Base-by-base conservation (phyloP, 2,113 vertebrate genomes). In the Emydocephalus ijimae region DNA sequence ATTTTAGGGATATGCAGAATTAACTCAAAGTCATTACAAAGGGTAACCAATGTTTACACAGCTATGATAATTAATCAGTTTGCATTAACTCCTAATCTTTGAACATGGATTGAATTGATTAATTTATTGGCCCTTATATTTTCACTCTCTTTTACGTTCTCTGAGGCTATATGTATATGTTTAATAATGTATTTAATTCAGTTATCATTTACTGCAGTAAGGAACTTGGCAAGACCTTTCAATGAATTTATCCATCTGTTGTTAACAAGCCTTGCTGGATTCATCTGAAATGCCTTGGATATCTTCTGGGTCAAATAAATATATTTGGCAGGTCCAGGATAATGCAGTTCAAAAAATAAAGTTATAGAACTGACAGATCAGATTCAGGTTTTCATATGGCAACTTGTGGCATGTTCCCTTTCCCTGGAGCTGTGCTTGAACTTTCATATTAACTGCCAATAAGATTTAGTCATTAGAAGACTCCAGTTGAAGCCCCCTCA, bases 231-330 rank as follows among this genome's bases (percentile, higher is more conserved):
- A 88, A 64, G 59, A 55, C 21, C 24, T 54, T 69, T 20, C 29
- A 69, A 7, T 69, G 26, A 92, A 92, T 88, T 34, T 59, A 88
- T 92, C 86, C n/a, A 88, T 87, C 48, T 59, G 54, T 59, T 92
- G n/a, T 39, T 56, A 61, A 55, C 34, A 43, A n/a, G 34, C 15
- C 34, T 81, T 64, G 57, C 34, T 89, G 61, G 89, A 89, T 89
- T 24, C 52, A 29, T 88, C 59, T 50, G 55, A 89, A 74, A 92
- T 89, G 87, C 52, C 87, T 89, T 21, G 45, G 39, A 92, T 92
- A 89, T 64, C 61, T 81, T 89, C 50, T 89, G 89, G 50, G 52
- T 89, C 91, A 89, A 89, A n/a, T 81, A 89, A 92, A 92, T 89
- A 61, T 89, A 89, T 89, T 81, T 88, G 91, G 56, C 61, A 89